Evolutionary conservation across 1,140 invertebrate species (phyloP), one percentile per base, ranked within the genome.

Genomic region (Atta colombica): DNA sequence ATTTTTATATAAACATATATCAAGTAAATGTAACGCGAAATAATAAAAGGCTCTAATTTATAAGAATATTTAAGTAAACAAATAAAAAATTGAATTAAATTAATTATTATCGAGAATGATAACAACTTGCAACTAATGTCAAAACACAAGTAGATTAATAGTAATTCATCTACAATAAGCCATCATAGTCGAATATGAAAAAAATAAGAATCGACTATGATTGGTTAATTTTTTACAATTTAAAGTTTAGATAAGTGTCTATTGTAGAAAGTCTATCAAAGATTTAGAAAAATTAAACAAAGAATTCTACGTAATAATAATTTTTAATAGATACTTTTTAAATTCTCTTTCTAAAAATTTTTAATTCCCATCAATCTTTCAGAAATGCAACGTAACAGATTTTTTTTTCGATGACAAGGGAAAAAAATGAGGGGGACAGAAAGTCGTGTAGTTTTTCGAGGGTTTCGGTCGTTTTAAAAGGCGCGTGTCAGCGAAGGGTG

Each of bases 401-500:
- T 25, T 69, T 55, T 25, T 25, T 31, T 21, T 21, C n/a, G 12
- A 72, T 53, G 35, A 8, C 68, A 4, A 25, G 31, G n/a, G 14
- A 45, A 61, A 72, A 72, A 82, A 61, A 49, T 53, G n/a, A 21
- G 16, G 49, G 60, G 25, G 16, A 8, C 35, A 25, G 25, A 31
- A 74, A 87, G n/a, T 51, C 25, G 63, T 80, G 39, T 5, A 31
- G 80, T 58, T 82, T 25, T 82, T 21, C 53, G 49, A 35, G 85
- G 86, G 89, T 66, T 80, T 81, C 55, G 28, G 77, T 90, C 77
- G 75, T 69, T 85, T 89, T 87, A 91, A 89, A 91, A 74, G 77
- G 85, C 89, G 87, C 86, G 87, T 85, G 88, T 65, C 51, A 21
- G 14, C 51, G 69, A 8, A 28, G 60, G 45, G 82, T 61, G 87